These are phyloP conservation scores for Lophura swinhoii DNA, from an alignment of 2,797 vertebrate genomes.

Conservation along the genomic window DNA sequence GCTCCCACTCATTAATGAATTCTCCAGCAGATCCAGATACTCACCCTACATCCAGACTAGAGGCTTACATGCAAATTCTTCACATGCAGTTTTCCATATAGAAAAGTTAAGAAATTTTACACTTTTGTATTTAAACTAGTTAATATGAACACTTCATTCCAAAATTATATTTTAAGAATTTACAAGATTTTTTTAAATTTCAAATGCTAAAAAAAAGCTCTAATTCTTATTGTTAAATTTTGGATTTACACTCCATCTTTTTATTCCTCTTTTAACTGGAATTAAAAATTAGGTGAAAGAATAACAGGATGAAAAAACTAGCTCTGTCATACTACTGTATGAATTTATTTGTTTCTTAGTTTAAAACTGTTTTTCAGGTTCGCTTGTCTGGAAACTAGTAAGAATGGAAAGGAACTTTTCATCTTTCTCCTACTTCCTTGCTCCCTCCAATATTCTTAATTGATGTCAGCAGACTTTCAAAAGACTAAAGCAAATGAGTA, in stretches of 20 bases:
- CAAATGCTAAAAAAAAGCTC: background rate
- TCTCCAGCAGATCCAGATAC: background rate
- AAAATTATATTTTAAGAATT: background rate
- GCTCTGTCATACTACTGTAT: rapidly evolving
- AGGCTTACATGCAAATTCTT: background rate
- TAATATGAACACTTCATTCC: background rate
- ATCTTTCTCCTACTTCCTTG: background rate
- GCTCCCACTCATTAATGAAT: background rate
- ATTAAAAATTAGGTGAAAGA: background rate
- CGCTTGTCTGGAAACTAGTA: background rate
- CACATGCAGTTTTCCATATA: background rate
- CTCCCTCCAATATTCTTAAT: background rate
- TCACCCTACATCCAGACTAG: background rate
- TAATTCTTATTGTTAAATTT: background rate
- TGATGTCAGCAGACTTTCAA: background rate
- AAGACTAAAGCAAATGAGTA: background rate
- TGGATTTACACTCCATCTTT: background rate
- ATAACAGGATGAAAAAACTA: background rate
- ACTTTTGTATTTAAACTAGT: background rate
- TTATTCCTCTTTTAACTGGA: background rate
- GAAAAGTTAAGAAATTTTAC: background rate
- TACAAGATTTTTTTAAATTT: background rate
- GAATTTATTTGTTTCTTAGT: background rate
- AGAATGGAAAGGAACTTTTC: background rate
- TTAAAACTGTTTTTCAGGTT: background rate